A percentile compares a stretch with the other conserved stretches of the same genome.
Evolutionary conservation across 2,888 invertebrate genomes (phyloP).

Genomic region (Prenolepis imparis): DNA sequence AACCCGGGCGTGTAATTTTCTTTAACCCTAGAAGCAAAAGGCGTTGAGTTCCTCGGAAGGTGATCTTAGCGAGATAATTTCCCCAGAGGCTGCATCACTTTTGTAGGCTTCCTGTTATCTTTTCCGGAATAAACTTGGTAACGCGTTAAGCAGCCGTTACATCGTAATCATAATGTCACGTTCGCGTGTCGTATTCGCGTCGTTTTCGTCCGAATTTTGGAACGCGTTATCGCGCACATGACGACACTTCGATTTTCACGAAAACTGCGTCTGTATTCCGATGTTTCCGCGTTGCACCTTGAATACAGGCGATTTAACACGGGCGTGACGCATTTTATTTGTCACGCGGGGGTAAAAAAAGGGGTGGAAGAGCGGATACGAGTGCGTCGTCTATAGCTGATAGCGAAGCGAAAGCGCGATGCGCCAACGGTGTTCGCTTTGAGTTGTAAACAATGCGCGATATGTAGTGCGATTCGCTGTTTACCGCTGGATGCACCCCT

Average conservation of each 20-base stretch:
- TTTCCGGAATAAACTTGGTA: conserved; percentile 30
- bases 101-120: conserved; percentile 48
- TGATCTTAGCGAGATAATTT: conserved; percentile 53
- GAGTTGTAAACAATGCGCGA: conserved; percentile 64
- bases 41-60: conserved; percentile 30
- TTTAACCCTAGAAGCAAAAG: conserved; percentile 32
- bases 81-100: conserved; percentile 53
- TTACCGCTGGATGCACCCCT: conserved; percentile 61
- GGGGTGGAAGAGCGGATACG: conserved; percentile 45
- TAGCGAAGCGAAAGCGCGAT: conserved; percentile 55
- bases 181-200: conserved; percentile 4
- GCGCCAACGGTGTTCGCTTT: conserved; percentile 28
- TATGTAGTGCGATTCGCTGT: conserved; percentile 47
- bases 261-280: not conserved
- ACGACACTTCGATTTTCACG: conserved; percentile 17
- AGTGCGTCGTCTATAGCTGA: conserved; percentile 61
- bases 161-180: conserved; percentile 47
- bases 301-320: conserved; percentile 38
- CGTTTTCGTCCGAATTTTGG: not conserved
- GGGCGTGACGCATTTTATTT: conserved; percentile 27
- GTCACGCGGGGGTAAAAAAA: conserved; percentile 34
- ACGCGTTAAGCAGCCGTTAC: conserved; percentile 42
- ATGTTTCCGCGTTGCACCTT: conserved; percentile 28
- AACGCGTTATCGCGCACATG: not conserved
- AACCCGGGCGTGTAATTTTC: conserved; percentile 28